A percentile compares a stretch with the other conserved stretches of the same genome.
Evolutionary conservation across 92 coral and sea anemone genomes (phyloP).

Genomic region (Epizoanthus illoricatus): DNA sequence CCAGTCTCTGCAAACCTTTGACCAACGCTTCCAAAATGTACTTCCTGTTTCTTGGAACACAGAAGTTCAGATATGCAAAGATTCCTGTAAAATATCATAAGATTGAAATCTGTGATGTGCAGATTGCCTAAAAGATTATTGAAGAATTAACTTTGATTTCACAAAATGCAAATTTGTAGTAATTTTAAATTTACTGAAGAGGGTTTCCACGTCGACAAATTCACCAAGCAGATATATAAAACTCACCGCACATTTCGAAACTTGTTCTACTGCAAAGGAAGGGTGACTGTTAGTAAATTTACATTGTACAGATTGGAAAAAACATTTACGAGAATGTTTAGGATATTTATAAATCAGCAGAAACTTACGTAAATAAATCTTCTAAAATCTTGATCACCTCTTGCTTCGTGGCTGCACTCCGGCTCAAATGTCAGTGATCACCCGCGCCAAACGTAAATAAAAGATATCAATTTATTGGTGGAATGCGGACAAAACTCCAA

Average conservation of each 20-base stretch:
- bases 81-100: conserved; percentile 64
- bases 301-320: background rate
- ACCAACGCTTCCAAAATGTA: conserved; percentile 86
- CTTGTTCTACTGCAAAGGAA: conserved; percentile 23
- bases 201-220: conserved; percentile 36
- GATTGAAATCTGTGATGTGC: background rate
- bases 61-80: conserved; percentile 94
- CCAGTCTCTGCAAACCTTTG: conserved; percentile 89
- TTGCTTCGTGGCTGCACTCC: background rate
- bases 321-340: background rate
- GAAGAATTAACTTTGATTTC: background rate
- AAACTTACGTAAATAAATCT: background rate
- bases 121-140: background rate
- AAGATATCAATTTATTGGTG: conserved; percentile 22
- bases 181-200: background rate
- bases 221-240: background rate
- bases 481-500: background rate
- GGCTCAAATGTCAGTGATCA: background rate
- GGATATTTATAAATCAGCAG: background rate
- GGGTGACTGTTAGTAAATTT: background rate
- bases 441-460: background rate
- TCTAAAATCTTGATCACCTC: background rate
- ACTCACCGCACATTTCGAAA: conserved; percentile 37
- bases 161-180: conserved; percentile 31
- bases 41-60: conserved; percentile 89